Conservation (phyloP, 1,140 invertebrate species). For the Euwallacea similis region DNA sequence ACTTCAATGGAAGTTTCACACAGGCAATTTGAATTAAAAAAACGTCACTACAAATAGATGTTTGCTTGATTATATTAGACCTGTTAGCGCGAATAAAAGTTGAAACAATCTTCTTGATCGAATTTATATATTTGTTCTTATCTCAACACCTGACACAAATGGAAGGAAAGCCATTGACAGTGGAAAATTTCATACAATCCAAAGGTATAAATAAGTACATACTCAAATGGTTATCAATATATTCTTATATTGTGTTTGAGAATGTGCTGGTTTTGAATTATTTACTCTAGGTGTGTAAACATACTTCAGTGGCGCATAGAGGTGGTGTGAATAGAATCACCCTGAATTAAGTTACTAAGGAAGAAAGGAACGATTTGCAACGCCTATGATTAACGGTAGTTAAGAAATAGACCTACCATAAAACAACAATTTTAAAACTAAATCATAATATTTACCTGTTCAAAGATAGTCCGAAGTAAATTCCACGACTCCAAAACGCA, state of each 20-base stretch:
- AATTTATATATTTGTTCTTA: conserved; percentile 27
- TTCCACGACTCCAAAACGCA: too few relatives aligned
- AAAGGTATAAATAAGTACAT: conserved; percentile 10
- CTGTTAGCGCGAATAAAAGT: conserved; percentile 16
- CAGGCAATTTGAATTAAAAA: too few relatives aligned
- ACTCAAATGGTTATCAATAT: conserved; percentile 9
- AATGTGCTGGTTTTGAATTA: conserved; percentile 13
- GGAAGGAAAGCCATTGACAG: conserved; percentile 11
- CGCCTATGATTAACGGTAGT: too few relatives aligned
- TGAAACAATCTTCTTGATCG: conserved; percentile 23
- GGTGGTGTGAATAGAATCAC: not conserved
- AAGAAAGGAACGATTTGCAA: too few relatives aligned
- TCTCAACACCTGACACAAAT: not conserved
- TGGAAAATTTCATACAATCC: conserved; percentile 37
- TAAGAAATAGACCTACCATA: too few relatives aligned
- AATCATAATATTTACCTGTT: too few relatives aligned
- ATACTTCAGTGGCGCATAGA: not conserved
- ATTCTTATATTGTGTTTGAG: conserved; percentile 9
- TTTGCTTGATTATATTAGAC: not conserved
- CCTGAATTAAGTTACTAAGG: too few relatives aligned
- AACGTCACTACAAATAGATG: too few relatives aligned
- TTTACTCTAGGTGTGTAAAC: conserved; percentile 10
- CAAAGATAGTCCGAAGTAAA: too few relatives aligned
- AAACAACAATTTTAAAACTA: too few relatives aligned
- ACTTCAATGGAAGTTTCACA: not conserved